These are phyloP conservation scores for Formica aserva DNA, from an alignment of 2,888 invertebrate species.

Conservation along the genomic window DNA sequence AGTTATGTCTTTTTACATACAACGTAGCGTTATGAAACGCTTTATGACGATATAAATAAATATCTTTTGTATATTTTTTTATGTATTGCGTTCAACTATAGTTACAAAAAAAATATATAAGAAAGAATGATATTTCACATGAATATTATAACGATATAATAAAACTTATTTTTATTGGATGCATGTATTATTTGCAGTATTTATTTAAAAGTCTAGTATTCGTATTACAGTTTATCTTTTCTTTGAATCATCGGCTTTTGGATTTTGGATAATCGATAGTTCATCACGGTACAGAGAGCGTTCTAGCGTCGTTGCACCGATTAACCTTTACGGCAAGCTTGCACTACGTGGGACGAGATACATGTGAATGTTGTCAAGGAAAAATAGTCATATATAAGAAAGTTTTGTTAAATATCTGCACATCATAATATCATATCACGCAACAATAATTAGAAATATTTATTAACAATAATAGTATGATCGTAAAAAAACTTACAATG, in stretches of 20 bases:
- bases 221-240: neutral
- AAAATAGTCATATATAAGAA: conserved; percentile 59
- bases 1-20: conserved; percentile 22
- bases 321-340: conserved; percentile 68
- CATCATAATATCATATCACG: neutral
- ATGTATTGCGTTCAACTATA: neutral
- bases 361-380: conserved; percentile 55
- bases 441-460: conserved; percentile 6
- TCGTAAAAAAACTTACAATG: conserved; percentile 65
- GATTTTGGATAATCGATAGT: conserved; percentile 59
- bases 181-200: neutral
- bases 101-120: neutral
- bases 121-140: neutral
- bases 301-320: conserved; percentile 72
- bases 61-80: conserved; percentile 24
- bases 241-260: conserved; percentile 30
- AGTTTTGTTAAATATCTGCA: neutral
- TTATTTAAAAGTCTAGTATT: neutral
- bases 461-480: neutral
- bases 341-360: conserved; percentile 59
- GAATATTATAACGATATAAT: neutral
- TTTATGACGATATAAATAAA: conserved; percentile 40
- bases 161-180: neutral
- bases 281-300: conserved; percentile 67
- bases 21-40: neutral